These are phyloP conservation scores for Panulirus ornatus DNA, from an alignment of 1,140 invertebrate genomes.

Conservation along the genomic window DNA sequence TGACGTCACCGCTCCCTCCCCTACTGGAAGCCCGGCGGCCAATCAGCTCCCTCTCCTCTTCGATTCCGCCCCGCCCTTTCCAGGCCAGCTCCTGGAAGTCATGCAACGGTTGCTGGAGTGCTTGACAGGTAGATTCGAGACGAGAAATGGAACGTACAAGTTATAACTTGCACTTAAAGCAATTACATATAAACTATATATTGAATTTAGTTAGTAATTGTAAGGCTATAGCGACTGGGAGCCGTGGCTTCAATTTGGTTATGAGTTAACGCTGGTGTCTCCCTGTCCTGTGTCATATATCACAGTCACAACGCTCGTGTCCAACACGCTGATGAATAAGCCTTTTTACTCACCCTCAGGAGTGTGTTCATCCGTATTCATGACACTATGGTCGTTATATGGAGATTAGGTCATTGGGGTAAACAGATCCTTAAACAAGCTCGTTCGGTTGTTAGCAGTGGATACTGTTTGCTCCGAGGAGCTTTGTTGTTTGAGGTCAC, in stretches of 20 bases:
- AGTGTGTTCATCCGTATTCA: too few relatives aligned
- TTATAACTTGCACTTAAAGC: slow-evolving; percentile 49
- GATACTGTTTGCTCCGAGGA: too few relatives aligned
- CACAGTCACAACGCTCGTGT: not conserved
- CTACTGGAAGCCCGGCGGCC: slow-evolving; percentile 47
- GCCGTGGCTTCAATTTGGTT: slow-evolving; percentile 12
- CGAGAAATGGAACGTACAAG: slow-evolving; percentile 65
- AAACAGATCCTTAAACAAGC: too few relatives aligned
- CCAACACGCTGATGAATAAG: not conserved
- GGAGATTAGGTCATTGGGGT: too few relatives aligned
- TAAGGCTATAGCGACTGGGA: not conserved
- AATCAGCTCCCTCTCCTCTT: slow-evolving; percentile 16
- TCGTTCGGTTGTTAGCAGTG: too few relatives aligned
- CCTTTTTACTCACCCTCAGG: slow-evolving; percentile 5
- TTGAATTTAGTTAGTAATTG: slow-evolving; percentile 51
- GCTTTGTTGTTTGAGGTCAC: too few relatives aligned
- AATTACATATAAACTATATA: slow-evolving; percentile 61
- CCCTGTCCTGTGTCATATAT: not conserved
- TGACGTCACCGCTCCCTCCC: slow-evolving; percentile 55
- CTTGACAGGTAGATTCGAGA: slow-evolving; percentile 48
- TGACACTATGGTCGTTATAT: too few relatives aligned
- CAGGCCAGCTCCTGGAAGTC: slow-evolving; percentile 41
- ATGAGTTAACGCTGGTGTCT: not conserved
- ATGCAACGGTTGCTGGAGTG: slow-evolving; percentile 44
- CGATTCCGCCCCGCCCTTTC: slow-evolving; percentile 40